These are phyloP conservation scores for Lepidonotus clava DNA, from an alignment of 2,888 invertebrate genomes.

Conservation along the genomic window DNA sequence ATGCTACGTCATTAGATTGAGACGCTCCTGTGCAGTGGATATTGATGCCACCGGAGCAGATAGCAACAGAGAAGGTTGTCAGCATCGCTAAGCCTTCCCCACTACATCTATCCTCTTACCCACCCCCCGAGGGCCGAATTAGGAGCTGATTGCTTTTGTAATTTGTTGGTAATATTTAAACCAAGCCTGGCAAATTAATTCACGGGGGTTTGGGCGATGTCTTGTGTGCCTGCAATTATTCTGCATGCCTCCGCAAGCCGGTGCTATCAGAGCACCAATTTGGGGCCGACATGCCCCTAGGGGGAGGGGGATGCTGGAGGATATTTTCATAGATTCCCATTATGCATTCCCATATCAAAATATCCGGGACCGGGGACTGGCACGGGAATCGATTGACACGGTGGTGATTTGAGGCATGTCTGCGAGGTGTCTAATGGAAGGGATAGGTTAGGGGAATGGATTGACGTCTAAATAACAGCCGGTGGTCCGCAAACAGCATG, in stretches of 20 bases:
- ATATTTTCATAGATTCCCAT: constrained; percentile 48
- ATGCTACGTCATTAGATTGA: no score
- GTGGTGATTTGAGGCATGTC: no score
- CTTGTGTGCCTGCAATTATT: constrained; percentile 1
- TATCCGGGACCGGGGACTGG: neutral
- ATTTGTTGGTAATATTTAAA: constrained; percentile 44
- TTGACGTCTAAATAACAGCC: no score
- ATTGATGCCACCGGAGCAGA: no score
- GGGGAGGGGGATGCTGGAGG: neutral
- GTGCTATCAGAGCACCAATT: constrained; percentile 27
- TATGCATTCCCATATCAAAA: constrained; percentile 28
- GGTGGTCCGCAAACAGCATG: no score
- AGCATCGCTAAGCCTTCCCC: no score
- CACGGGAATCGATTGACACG: neutral
- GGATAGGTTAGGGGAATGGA: no score
- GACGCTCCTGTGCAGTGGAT: no score
- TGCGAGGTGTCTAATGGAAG: no score
- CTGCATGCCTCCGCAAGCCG: neutral
- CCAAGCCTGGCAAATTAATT: constrained; percentile 38
- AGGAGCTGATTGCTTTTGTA: constrained; percentile 45
- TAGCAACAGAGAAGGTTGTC: no score
- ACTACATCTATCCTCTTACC: neutral
- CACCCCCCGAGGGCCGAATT: constrained; percentile 27
- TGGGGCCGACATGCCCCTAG: neutral
- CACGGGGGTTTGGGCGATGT: neutral